phyloP scores from a whole-genome alignment of 2,888 invertebrate genomes.

The Lissocephala sabroskyi region DNA sequence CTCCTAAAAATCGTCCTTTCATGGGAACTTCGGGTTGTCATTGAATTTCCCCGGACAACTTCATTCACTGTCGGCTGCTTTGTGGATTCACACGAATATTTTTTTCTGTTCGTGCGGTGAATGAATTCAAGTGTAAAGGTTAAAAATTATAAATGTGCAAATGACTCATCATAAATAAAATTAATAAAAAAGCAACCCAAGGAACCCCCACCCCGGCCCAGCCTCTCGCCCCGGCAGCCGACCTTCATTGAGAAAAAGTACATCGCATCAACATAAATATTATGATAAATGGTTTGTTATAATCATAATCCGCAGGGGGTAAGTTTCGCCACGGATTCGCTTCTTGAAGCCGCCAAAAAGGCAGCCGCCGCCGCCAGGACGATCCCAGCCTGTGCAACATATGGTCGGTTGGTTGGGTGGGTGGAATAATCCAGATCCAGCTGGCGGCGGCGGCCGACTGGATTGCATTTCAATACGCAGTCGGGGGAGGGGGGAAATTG shows the following conservation, averaged over 20 bases:
- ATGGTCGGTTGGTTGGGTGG: constrained; percentile 52
- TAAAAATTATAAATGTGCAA: constrained; percentile 71
- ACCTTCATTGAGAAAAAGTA: constrained; percentile 70
- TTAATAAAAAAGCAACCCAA: constrained; percentile 61
- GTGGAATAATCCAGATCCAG: constrained; percentile 60
- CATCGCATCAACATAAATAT: constrained; percentile 70
- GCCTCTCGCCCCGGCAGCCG: constrained; percentile 13
- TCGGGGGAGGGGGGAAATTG: too few relatives aligned
- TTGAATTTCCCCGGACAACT: constrained; percentile 14
- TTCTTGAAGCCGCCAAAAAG: constrained; percentile 14
- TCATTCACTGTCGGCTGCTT: constrained; percentile 27
- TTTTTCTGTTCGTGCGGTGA: too few relatives aligned
- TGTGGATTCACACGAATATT: constrained; percentile 25
- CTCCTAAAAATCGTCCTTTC: too few relatives aligned
- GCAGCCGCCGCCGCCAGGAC: constrained; percentile 12
- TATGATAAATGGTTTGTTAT: constrained; percentile 71
- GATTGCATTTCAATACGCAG: constrained; percentile 47
- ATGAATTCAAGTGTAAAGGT: constrained; percentile 70
- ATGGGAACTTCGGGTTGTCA: too few relatives aligned
- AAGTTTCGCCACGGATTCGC: constrained; percentile 65
- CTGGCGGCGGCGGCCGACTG: constrained; percentile 38
- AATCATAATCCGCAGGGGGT: constrained; percentile 70
- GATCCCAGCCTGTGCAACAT: constrained; percentile 51
- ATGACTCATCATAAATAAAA: constrained; percentile 72
- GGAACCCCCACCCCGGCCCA: not conserved